Evolutionary conservation across 2,888 invertebrate species (phyloP).

Genomic region (Yponomeuta malinellus): DNA sequence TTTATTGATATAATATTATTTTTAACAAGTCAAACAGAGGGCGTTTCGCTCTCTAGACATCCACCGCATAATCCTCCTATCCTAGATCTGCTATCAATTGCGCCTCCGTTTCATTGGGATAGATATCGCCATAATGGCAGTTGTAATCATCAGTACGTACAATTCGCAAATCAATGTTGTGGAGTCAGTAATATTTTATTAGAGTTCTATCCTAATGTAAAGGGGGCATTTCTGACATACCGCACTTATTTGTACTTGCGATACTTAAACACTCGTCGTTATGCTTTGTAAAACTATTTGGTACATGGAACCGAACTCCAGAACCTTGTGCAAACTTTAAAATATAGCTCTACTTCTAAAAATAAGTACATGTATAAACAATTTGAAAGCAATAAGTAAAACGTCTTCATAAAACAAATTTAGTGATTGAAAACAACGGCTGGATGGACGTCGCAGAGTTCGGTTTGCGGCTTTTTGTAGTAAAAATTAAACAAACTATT

Average conservation of each 20-base stretch:
- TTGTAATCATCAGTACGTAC: neutral
- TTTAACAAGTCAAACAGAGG: conserved; percentile 61
- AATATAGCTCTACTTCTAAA: conserved; percentile 23
- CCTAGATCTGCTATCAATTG: conserved; percentile 14
- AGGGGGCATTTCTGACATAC: conserved; percentile 8
- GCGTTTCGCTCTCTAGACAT: neutral
- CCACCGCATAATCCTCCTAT: conserved; percentile 32
- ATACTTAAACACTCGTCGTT: conserved; percentile 30
- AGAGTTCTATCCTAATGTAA: neutral
- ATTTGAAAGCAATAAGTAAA: conserved; percentile 24
- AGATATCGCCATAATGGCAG: neutral
- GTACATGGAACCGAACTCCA: conserved; percentile 32
- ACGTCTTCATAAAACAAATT: too few species aligned
- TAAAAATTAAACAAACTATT: neutral
- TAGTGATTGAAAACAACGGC: too few species aligned
- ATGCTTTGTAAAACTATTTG: conserved; percentile 41
- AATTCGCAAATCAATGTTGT: neutral
- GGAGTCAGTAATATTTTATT: neutral
- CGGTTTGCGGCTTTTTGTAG: neutral
- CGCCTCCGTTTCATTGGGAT: conserved; percentile 4
- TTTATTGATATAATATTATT: conserved; percentile 72
- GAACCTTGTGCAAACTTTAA: conserved; percentile 34
- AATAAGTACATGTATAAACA: conserved; percentile 28
- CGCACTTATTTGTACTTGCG: conserved; percentile 45
- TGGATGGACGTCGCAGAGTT: neutral